Evolutionary conservation across 2,888 invertebrate genomes (phyloP), one percentile per base, ranked within the genome.

Genomic region (Campoplex capitator): DNA sequence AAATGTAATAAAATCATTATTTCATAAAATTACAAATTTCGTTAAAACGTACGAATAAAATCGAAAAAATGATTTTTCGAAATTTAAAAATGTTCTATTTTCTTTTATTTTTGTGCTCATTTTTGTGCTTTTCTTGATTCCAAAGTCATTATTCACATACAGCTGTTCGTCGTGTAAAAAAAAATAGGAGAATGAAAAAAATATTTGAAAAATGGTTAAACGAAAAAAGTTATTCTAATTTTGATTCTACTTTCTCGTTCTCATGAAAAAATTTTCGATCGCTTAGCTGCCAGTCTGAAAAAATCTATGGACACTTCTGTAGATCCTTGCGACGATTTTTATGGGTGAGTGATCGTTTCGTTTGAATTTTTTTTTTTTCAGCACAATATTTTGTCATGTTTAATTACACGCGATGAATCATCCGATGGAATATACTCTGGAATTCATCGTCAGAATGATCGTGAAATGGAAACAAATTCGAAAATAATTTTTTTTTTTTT

Each of bases 301-400:
- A 95, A 97, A 68, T 96, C 97, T 16, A 97, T 98, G 96, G 97
- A 98, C 93, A 94, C 94, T 77, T 95, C 95, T 45, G 96, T 96
- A 75, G 96, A 98, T 93, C 98, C 98, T 73, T 98, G 98, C 92
- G 96, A 97, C 65, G 96, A 98, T 94, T 98, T 98, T 95, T 97
- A 98, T 94, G 95, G 96, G 95, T 98, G 89, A 93, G 93, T 91
- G 89, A 16, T 85, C 48, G 77, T 28, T 68, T 75, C 71, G 80
- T 74, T 56, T 73, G n/a, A 67, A 38, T 38, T 6, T 38, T 38
- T 6, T 6, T 73, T 67, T 38, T 48, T n/a, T 35, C 65, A 58
- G 73, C 35, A 75, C 45, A 3, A 38, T 68, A 74, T 70, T 76
- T 68, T 6, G 8, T 45, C 23, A 32, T 58, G 38, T 48, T 54